Percentiles rank a stretch among this genome's conserved stretches.
These are phyloP conservation scores for Epizoanthus stellaris DNA, from an alignment of 92 coral and sea anemone genomes.

Conservation along the genomic window DNA sequence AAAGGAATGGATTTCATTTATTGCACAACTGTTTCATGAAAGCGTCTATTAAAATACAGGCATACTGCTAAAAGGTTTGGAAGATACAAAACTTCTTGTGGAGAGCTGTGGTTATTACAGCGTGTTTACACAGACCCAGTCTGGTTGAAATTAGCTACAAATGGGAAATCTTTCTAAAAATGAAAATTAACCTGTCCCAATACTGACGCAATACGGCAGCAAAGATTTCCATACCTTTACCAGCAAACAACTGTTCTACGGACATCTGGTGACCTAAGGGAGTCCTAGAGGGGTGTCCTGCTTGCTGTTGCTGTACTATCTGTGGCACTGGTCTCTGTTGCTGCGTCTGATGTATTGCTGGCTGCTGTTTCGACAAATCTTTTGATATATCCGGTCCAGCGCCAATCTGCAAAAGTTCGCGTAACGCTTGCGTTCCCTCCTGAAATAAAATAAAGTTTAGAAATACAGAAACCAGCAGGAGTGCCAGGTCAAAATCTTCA, in stretches of 20 bases:
- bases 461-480: neutral
- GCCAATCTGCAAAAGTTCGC: conserved; percentile 79
- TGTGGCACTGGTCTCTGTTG: neutral
- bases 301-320: neutral
- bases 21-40: too few species aligned
- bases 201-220: too few species aligned
- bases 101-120: too few species aligned
- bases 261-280: conserved; percentile 49
- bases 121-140: too few species aligned
- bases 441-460: neutral
- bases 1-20: too few species aligned
- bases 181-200: too few species aligned
- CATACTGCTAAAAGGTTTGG: too few species aligned
- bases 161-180: too few species aligned
- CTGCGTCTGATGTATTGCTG: conserved; percentile 3
- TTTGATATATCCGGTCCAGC: conserved; percentile 13
- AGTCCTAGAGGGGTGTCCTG: neutral
- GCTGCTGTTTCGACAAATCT: neutral
- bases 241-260: conserved; percentile 62
- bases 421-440: conserved; percentile 81
- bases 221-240: conserved; percentile 26
- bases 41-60: too few species aligned
- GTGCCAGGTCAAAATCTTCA: neutral
- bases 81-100: too few species aligned
- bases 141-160: too few species aligned